A percentile compares a stretch with the other conserved stretches of the same genome.
These are phyloP conservation scores for Mesocentrotus franciscanus DNA, from an alignment of 53 echinoderm and acorn worm genomes.

Conservation along the genomic window DNA sequence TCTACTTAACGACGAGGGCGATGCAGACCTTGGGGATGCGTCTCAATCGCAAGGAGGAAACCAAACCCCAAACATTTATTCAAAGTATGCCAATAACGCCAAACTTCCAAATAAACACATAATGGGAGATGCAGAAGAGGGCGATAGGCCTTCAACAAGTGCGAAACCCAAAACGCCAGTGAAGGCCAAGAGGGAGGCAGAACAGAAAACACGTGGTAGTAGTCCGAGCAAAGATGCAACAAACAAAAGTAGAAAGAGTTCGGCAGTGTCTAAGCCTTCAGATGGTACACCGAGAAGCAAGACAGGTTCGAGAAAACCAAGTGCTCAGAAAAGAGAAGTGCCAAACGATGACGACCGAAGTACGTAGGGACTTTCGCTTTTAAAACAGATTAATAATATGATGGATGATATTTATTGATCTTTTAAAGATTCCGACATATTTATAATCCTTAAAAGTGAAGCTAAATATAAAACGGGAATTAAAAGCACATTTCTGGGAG, in stretches of 20 bases:
- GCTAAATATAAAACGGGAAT: not conserved
- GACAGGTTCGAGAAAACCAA: constrained; percentile 1
- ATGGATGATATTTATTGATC: not conserved
- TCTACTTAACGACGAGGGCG: not conserved
- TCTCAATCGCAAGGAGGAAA: not conserved
- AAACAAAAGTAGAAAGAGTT: not conserved
- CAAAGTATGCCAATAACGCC: constrained; percentile 52
- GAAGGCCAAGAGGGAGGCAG: not conserved
- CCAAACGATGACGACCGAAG: not conserved
- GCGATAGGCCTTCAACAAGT: not conserved
- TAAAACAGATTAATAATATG: not conserved
- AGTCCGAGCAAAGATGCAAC: not conserved
- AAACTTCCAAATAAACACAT: constrained; percentile 52
- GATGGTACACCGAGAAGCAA: not conserved
- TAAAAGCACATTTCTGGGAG: not conserved
- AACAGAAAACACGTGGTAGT: not conserved
- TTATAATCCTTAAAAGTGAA: not conserved
- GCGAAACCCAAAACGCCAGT: not conserved
- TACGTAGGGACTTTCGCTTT: not conserved
- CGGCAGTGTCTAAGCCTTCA: not conserved
- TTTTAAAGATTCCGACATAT: not conserved
- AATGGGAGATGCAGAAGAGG: not conserved
- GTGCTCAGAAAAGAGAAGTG: constrained; percentile 15
- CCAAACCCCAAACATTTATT: not conserved
- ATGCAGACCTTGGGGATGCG: not conserved